Conservation (phyloP, 2,888 invertebrate species). For the Aethes cnicana region DNA sequence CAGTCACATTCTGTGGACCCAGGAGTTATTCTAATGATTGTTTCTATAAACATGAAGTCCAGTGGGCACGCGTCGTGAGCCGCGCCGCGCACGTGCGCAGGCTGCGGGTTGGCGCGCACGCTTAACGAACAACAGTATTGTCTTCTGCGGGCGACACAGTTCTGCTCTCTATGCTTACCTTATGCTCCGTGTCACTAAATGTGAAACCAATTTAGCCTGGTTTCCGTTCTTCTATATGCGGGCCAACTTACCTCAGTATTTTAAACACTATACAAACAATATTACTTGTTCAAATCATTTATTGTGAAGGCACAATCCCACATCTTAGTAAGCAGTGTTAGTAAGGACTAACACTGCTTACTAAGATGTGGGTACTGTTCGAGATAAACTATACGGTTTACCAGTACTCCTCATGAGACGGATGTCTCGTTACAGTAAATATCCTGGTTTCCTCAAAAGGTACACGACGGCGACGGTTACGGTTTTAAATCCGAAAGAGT, state of each 20-base stretch:
- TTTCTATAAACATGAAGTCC: no score
- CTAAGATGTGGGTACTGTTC: no score
- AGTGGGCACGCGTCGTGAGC: background rate
- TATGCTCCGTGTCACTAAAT: background rate
- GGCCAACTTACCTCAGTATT: constrained; percentile 1
- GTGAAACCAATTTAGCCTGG: constrained; percentile 7
- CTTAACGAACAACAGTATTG: background rate
- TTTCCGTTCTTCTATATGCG: constrained; percentile 19
- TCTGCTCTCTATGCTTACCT: constrained; percentile 5
- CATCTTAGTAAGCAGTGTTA: no score
- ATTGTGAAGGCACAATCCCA: no score
- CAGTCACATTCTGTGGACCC: constrained; percentile 15
- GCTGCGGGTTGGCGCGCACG: constrained; percentile 11
- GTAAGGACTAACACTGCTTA: no score
- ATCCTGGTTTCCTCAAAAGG: constrained; percentile 28
- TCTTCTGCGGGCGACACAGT: constrained; percentile 19
- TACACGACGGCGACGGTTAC: constrained; percentile 9
- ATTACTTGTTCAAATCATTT: background rate
- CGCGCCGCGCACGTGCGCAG: constrained; percentile 1
- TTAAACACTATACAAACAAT: background rate
- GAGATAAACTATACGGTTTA: constrained; percentile 5
- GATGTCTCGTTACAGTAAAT: constrained; percentile 29
- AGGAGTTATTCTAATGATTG: no score
- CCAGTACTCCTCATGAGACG: constrained; percentile 5
- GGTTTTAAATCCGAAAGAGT: constrained; percentile 16